A percentile compares a stretch with the other conserved stretches of the same genome.
Evolutionary conservation across 64 coral and sea anemone genomes (phyloP).

Genomic region (Acropora yongei): DNA sequence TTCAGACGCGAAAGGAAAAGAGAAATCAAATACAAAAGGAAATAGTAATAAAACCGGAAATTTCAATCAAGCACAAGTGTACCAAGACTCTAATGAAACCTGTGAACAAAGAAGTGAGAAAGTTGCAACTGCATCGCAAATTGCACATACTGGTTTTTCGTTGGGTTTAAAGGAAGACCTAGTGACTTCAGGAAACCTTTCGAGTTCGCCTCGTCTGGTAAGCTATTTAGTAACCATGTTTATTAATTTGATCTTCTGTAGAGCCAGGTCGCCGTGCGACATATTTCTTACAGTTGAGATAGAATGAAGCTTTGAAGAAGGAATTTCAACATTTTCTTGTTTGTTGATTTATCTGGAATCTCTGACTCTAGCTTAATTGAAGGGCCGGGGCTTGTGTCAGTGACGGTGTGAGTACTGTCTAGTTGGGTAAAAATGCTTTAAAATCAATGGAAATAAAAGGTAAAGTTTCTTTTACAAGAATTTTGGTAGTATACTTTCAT

Average conservation of each 20-base stretch:
- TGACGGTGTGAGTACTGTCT: too few relatives aligned
- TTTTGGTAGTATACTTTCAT: too few relatives aligned
- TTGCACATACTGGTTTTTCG: background rate
- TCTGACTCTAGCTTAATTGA: too few relatives aligned
- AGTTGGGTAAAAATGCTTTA: too few relatives aligned
- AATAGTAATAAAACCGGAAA: background rate
- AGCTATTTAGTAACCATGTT: background rate
- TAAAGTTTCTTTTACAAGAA: too few relatives aligned
- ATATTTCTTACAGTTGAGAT: too few relatives aligned
- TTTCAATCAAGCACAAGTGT: background rate
- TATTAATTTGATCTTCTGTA: too few relatives aligned
- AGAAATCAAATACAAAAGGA: slow-evolving; percentile 2
- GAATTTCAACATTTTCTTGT: background rate
- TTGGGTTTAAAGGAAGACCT: background rate
- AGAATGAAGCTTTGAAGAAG: background rate
- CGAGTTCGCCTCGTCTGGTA: slow-evolving; percentile 1
- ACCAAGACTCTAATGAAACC: background rate
- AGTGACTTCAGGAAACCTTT: background rate
- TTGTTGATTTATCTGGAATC: too few relatives aligned
- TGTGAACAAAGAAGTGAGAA: background rate
- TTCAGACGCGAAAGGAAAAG: background rate
- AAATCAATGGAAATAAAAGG: too few relatives aligned
- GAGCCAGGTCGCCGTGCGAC: too few relatives aligned
- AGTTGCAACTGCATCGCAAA: background rate
- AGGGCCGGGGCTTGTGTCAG: too few relatives aligned